Evolutionary conservation across 30 jellyfish, hydroid and myxozoan species (phyloP), one percentile per base, ranked within the genome.

Genomic region (Hydractinia echinata): DNA sequence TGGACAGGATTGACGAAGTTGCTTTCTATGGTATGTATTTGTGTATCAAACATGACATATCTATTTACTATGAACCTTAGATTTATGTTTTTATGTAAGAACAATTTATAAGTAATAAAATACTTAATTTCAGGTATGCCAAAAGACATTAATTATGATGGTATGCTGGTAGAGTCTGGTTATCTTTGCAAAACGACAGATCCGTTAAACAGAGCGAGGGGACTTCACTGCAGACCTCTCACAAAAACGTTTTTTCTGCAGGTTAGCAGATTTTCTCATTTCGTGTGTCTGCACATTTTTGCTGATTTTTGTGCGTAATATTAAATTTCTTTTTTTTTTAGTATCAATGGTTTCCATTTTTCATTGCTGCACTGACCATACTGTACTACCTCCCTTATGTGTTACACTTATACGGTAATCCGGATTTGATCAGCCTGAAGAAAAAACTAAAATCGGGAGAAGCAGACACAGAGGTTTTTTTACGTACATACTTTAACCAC

Each of bases 291-390:
- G 8, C 74, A 13, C 39, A 13, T 0, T 64, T 13, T 62, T 39
- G 73, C 8, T 6, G 73, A 64, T 7, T 64, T 7, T 4, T 6
- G 10, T 6, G 39, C 0, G 10, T 44, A 10, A 49, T 1, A 4
- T 74, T 20, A 18, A 54, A 11, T 74, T 1, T 74, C 64, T 11
- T 4, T 50, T 54, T n/a, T 6, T 21, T 54, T 53, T 77, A 77
- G 85, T 77, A 77, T 54, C 85, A 77, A 77, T 77, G 85, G 85
- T 51, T 77, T 18, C 85, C 85, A 8, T 77, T 77, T 54, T 77
- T 53, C 80, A 55, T 77, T 49, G 85, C 55, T n/a, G 4, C 85
- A 8, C 30, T 77, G 85, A 82, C 85, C 6, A 54, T 77, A 10
- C 20, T 61, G 14, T 77, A 18, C 5, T 77, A 77, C 52, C 78